phyloP scores from a whole-genome alignment of 2,888 invertebrate species.

The Lycaena phlaeas region DNA sequence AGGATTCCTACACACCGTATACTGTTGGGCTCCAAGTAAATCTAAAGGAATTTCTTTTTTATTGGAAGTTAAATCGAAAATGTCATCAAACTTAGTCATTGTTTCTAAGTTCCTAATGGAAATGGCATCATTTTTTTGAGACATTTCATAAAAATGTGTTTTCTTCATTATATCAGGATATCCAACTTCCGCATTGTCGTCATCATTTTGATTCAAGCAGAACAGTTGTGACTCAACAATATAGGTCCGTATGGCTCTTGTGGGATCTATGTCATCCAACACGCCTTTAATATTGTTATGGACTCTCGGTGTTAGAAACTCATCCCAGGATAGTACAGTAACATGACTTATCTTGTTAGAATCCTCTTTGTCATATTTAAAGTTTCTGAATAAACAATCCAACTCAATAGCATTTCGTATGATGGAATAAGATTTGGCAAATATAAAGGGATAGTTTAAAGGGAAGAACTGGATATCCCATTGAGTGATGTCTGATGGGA shows the following conservation, averaged over 20 bases:
- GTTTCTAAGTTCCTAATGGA: conserved; percentile 56
- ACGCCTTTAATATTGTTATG: conserved; percentile 70
- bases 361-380: conserved; percentile 63
- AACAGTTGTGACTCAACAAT: conserved; percentile 46
- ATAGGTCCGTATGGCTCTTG: conserved; percentile 42
- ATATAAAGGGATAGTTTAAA: conserved; percentile 77
- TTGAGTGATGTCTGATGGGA: conserved; percentile 59
- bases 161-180: conserved; percentile 59
- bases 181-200: conserved; percentile 52
- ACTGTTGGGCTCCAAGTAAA: conserved; percentile 54
- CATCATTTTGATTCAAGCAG: conserved; percentile 60
- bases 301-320: conserved; percentile 75
- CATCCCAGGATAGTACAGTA: conserved; percentile 75
- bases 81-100: conserved; percentile 55
- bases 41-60: conserved; percentile 43
- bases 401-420: conserved; percentile 70
- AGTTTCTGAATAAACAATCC: conserved; percentile 78
- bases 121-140: conserved; percentile 36
- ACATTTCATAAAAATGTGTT: conserved; percentile 53
- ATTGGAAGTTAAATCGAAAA: conserved; percentile 39
- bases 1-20: conserved; percentile 58
- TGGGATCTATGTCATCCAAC: conserved; percentile 65
- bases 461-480: conserved; percentile 74
- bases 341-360: conserved; percentile 64
- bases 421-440: conserved; percentile 59